phyloP scores from a whole-genome alignment of 1,140 invertebrate species.

The Drosophila lowei region DNA sequence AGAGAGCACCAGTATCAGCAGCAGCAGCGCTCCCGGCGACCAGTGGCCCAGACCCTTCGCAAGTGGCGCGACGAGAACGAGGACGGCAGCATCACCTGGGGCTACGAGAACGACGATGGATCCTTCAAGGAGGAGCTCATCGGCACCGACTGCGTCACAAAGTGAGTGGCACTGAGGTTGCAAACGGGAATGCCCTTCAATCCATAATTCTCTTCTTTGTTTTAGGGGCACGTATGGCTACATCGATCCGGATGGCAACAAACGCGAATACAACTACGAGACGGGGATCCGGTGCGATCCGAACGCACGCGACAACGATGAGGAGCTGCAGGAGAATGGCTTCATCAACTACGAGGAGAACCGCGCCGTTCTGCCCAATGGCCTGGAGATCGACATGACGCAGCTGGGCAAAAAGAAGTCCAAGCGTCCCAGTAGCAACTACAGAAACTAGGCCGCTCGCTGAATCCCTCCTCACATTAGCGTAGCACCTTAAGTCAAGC shows the following conservation, averaged over 20 bases:
- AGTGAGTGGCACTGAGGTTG: conserved; percentile 47
- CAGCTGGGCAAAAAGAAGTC: conserved; percentile 88
- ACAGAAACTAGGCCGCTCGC: conserved; percentile 54
- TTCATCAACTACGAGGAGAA: conserved; percentile 90
- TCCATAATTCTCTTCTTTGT: background rate
- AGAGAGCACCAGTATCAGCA: conserved; percentile 39
- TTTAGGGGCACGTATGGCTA: conserved; percentile 91
- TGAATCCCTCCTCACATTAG: conserved; percentile 18
- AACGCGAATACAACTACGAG: conserved; percentile 89
- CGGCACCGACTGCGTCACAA: conserved; percentile 90
- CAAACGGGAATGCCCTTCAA: background rate
- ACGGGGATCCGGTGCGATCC: conserved; percentile 88
- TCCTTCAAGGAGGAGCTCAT: conserved; percentile 92
- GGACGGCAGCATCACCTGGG: conserved; percentile 93
- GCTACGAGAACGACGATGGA: conserved; percentile 90
- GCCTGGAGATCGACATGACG: conserved; percentile 87
- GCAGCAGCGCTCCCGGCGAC: conserved; percentile 67
- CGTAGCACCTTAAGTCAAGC: conserved; percentile 60
- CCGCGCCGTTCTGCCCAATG: conserved; percentile 88
- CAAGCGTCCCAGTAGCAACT: conserved; percentile 84
- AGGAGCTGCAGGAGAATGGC: conserved; percentile 87
- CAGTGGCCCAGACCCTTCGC: conserved; percentile 88
- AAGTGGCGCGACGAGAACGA: conserved; percentile 91
- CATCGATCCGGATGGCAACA: conserved; percentile 90
- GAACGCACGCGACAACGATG: conserved; percentile 85